These are phyloP conservation scores for Phorcus lineatus DNA, from an alignment of 2,888 invertebrate genomes.

Conservation along the genomic window DNA sequence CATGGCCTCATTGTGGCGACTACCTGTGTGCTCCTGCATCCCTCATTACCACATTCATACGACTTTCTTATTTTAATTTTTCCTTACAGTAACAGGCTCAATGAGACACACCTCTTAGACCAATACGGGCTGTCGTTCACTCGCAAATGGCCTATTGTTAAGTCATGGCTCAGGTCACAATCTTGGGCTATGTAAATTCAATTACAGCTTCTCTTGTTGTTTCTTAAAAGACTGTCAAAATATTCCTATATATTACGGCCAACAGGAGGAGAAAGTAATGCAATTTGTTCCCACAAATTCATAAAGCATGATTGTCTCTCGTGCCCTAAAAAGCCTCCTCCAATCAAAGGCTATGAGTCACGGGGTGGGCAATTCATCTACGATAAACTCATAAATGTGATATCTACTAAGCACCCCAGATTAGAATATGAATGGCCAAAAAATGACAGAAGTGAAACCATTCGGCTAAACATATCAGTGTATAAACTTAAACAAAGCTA, in stretches of 20 bases:
- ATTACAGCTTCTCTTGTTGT: conserved; percentile 53
- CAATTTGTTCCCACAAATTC: conserved; percentile 41
- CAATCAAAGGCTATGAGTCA: conserved; percentile 38
- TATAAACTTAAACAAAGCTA: conserved; percentile 52
- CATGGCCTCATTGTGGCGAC: conserved; percentile 14
- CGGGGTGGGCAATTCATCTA: conserved; percentile 29
- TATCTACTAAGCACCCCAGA: conserved; percentile 42
- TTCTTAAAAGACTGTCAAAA: conserved; percentile 51
- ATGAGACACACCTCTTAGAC: conserved; percentile 61
- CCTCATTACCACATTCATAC: conserved; percentile 56
- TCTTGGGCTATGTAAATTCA: conserved; percentile 49
- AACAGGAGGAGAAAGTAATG: conserved; percentile 39
- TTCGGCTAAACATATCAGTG: conserved; percentile 39
- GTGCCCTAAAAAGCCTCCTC: conserved; percentile 18
- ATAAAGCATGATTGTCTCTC: conserved; percentile 50
- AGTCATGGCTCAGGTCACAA: conserved; percentile 50
- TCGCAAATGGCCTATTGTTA: conserved; percentile 57
- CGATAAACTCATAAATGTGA: conserved; percentile 44
- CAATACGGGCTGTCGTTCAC: conserved; percentile 60
- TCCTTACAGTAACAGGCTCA: conserved; percentile 50
- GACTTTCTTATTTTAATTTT: conserved; percentile 63
- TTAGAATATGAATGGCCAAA: conserved; percentile 46
- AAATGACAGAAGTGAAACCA: conserved; percentile 39
- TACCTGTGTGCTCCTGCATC: conserved; percentile 31
- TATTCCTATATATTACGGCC: conserved; percentile 48